phyloP scores from a whole-genome alignment of 1,140 invertebrate genomes.

The Lepidurus couesii region DNA sequence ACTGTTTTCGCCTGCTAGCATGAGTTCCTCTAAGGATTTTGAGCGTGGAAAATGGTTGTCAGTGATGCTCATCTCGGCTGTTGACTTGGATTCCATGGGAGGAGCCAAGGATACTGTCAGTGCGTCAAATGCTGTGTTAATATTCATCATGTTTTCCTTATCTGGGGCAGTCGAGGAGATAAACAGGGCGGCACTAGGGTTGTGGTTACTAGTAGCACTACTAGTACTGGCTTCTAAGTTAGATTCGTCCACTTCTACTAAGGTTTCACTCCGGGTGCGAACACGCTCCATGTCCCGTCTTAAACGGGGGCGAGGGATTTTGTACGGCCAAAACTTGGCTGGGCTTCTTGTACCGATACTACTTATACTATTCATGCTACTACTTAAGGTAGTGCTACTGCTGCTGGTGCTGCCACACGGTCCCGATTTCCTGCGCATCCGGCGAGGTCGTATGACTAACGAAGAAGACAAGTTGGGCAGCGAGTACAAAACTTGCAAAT shows the following conservation, averaged over 20 bases:
- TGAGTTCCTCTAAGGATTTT: constrained; percentile 28
- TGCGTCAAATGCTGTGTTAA: background rate
- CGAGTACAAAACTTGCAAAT: constrained; percentile 3
- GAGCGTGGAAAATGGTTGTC: constrained; percentile 28
- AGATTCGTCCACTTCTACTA: constrained; percentile 27
- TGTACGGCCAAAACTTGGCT: constrained; percentile 28
- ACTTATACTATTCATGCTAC: background rate
- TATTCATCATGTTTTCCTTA: constrained; percentile 7
- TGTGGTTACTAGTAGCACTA: background rate
- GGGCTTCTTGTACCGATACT: no score
- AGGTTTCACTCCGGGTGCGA: constrained; percentile 28
- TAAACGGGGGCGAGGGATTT: constrained; percentile 29
- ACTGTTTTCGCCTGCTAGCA: constrained; percentile 18
- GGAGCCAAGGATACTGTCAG: background rate
- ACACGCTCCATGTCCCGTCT: background rate
- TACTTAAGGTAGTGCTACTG: background rate
- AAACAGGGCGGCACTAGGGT: background rate
- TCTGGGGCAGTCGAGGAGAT: background rate
- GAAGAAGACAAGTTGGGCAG: background rate
- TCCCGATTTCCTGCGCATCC: constrained; percentile 31
- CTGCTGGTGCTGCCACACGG: constrained; percentile 25
- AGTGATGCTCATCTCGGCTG: background rate
- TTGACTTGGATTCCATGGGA: background rate
- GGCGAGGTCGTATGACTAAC: background rate
- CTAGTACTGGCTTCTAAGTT: constrained; percentile 2